These are phyloP conservation scores for Pycnomerus fuliginosus DNA, from an alignment of 2,888 invertebrate genomes.

Conservation along the genomic window DNA sequence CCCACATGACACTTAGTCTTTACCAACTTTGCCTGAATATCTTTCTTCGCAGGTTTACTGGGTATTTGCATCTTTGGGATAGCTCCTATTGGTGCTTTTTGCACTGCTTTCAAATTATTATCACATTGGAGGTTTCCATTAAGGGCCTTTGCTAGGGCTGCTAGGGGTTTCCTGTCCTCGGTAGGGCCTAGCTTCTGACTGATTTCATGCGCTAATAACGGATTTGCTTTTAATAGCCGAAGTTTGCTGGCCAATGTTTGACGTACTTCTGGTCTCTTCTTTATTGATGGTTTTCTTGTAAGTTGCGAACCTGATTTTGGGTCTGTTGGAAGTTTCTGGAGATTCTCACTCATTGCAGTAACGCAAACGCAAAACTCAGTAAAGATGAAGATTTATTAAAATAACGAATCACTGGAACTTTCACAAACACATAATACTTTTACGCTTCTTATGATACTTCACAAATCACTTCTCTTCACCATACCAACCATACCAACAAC, in stretches of 20 bases:
- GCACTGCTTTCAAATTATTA: too few species aligned
- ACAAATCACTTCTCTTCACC: too few species aligned
- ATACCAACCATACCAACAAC: too few species aligned
- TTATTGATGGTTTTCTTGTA: constrained; percentile 21
- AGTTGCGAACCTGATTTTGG: neutral
- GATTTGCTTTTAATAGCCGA: constrained; percentile 37
- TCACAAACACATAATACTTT: constrained; percentile 1
- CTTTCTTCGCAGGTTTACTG: too few species aligned
- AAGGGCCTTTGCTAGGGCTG: too few species aligned
- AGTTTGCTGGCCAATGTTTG: constrained; percentile 42
- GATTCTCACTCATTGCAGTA: neutral
- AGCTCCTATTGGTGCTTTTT: too few species aligned
- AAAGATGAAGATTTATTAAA: neutral
- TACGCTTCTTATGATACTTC: too few species aligned
- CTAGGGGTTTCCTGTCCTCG: too few species aligned
- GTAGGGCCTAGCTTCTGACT: constrained; percentile 27
- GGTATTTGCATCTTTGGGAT: too few species aligned
- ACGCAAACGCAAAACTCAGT: neutral
- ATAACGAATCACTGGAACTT: neutral
- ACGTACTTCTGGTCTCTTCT: constrained; percentile 32
- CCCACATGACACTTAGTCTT: too few species aligned
- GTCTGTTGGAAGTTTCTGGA: neutral
- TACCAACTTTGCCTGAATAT: too few species aligned
- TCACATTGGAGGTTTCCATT: too few species aligned
- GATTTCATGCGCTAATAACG: constrained; percentile 31